Conservation (phyloP, 2,888 invertebrate species). For the Rhimphoctona megacephalus region DNA sequence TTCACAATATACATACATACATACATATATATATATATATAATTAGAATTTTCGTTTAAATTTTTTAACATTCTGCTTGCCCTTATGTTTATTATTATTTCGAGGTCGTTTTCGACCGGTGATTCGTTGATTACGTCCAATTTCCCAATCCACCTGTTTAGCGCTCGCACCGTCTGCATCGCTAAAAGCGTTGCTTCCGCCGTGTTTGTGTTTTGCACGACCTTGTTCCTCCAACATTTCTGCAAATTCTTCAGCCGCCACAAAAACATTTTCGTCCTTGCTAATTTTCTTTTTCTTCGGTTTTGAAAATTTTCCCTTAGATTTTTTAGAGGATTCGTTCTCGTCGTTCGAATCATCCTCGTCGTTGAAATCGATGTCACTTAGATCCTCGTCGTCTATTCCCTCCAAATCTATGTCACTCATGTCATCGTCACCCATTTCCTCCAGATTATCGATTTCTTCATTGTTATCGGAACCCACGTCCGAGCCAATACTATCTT, state of each 20-base stretch:
- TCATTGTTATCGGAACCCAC: conserved; percentile 71
- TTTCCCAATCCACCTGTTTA: conserved; percentile 94
- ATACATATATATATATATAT: conserved; percentile 37
- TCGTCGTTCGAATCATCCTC: conserved; percentile 76
- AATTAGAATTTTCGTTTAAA: conserved; percentile 72
- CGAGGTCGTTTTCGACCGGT: conserved; percentile 70
- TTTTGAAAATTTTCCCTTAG: conserved; percentile 72
- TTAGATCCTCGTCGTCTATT: conserved; percentile 84
- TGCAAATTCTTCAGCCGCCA: conserved; percentile 95
- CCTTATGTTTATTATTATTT: conserved; percentile 59
- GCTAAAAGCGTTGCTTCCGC: conserved; percentile 89
- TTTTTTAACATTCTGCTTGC: conserved; percentile 74
- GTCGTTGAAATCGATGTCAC: conserved; percentile 84
- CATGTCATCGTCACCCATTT: conserved; percentile 84
- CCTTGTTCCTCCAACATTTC: conserved; percentile 94
- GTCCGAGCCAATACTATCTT: conserved; percentile 63
- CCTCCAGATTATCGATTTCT: conserved; percentile 85
- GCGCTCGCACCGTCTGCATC: conserved; percentile 92
- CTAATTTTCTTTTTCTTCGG: conserved; percentile 57
- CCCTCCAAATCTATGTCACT: conserved; percentile 78
- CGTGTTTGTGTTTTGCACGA: conserved; percentile 86
- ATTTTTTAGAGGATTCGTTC: conserved; percentile 67
- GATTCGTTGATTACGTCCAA: conserved; percentile 86
- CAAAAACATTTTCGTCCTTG: conserved; percentile 87
- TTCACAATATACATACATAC: conserved; percentile 52